These are phyloP conservation scores for Drosophila varians DNA, from an alignment of 1,140 invertebrate species.

Conservation along the genomic window DNA sequence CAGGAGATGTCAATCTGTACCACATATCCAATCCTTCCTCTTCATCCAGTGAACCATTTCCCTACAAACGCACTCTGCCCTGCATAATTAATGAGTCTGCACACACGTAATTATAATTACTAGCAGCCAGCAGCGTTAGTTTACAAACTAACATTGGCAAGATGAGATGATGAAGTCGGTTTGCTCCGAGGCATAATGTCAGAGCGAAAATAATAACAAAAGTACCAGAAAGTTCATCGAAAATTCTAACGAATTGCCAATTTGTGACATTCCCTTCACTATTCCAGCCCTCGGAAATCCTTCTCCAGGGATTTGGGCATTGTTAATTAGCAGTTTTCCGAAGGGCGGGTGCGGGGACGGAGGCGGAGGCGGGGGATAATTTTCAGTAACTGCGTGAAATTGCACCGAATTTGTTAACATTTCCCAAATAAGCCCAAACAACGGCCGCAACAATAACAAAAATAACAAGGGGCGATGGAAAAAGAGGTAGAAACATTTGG, in stretches of 20 bases:
- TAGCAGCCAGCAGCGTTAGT: constrained; percentile 29
- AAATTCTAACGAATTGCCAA: constrained; percentile 47
- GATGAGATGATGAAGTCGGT: constrained; percentile 5
- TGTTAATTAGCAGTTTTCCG: constrained; percentile 61
- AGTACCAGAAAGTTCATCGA: constrained; percentile 16
- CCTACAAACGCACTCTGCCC: constrained; percentile 19
- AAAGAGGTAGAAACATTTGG: neutral
- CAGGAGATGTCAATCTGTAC: constrained; percentile 17
- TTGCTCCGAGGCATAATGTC: constrained; percentile 10
- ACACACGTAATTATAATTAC: constrained; percentile 52
- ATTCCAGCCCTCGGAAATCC: neutral
- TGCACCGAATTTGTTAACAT: constrained; percentile 66
- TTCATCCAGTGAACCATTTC: constrained; percentile 12
- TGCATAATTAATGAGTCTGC: constrained; percentile 48
- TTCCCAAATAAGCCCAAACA: constrained; percentile 33
- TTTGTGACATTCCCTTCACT: constrained; percentile 16
- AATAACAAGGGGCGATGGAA: neutral
- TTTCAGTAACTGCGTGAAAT: constrained; percentile 32
- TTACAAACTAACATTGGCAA: constrained; percentile 19
- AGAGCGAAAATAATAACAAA: constrained; percentile 9
- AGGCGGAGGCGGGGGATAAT: neutral
- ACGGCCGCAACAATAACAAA: constrained; percentile 10
- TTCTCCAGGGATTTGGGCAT: constrained; percentile 23
- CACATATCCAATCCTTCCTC: neutral
- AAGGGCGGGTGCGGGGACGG: neutral